Evolutionary conservation across 2,113 vertebrate genomes (phyloP), one percentile per base, ranked within the genome.

Genomic region (Amphilophus citrinellus): DNA sequence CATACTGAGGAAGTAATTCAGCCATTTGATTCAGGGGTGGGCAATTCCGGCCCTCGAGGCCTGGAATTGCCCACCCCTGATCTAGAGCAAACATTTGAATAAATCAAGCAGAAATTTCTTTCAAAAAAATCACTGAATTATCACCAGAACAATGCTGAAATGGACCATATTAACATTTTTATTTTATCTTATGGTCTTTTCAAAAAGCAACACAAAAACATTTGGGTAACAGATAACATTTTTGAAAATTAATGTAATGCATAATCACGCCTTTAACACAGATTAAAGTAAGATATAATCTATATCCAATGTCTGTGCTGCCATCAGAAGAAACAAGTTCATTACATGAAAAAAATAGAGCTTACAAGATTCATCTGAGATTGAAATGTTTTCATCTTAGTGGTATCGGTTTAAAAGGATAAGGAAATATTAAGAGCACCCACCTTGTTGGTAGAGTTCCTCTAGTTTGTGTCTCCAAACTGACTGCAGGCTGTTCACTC

Each of bases 271-370:
- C 30, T 4, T 32, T 63, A 39, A 30, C 6, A 14, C 61, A 62
- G 10, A 61, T 20, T 61, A 35, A 0, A 32, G 17, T 35, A 17
- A 10, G 8, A 37, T n/a, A 10, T 3, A 0, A 63, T 0, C n/a
- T 37, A 20, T 6, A 65, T 22, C 35, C 20, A 0, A 1, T 65
- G 10, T 8, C 20, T 65, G 62, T 22, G 35, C 62, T 65, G 62
- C 35, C 37, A 35, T 63, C 61, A 63, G 10, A 39, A 63, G 32
- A 15, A 63, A 39, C 18, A 24, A 35, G 30, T 1, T 62, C 5
- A 62, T 62, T 35, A 35, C 9, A 62, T 62, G 61, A 62, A 10
- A 63, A 63, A 39, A 0, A 37, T 11, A 37, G 2, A 44, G 10
- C 3, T 20, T 1, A 13, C 18, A 63, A 65, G 20, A 39, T 0